Percentiles rank a stretch among this genome's conserved stretches.
phyloP scores from a whole-genome alignment of 2,113 vertebrate genomes.

The Phoenicopterus ruber region DNA sequence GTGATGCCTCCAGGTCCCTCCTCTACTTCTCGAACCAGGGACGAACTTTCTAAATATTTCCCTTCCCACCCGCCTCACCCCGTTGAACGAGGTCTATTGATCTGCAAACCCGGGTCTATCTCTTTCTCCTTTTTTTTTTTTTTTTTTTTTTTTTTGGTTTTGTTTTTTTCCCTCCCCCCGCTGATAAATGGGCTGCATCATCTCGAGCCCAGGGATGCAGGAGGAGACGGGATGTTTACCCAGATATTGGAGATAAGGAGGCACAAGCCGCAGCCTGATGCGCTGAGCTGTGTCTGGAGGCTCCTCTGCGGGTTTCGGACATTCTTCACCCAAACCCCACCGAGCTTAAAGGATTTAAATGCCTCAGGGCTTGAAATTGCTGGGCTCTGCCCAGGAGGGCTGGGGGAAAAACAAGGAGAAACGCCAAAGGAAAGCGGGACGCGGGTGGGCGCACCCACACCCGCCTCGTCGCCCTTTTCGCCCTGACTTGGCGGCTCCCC shows the following conservation, averaged over 20 bases:
- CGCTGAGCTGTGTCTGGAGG: background rate
- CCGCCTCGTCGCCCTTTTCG: too few species aligned
- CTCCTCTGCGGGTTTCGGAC: background rate
- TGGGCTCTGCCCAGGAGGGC: background rate
- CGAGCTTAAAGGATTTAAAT: background rate
- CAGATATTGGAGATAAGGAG: slow-evolving; percentile 12
- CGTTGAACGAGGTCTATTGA: background rate
- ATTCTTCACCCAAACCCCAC: background rate
- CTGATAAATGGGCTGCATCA: background rate
- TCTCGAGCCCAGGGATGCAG: background rate
- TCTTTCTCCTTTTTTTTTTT: too few species aligned
- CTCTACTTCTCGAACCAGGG: background rate
- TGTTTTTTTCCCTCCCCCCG: background rate
- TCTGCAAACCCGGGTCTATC: background rate
- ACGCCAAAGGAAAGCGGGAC: background rate
- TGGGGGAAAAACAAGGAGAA: fast-evolving
- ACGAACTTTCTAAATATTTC: background rate
- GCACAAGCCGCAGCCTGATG: background rate
- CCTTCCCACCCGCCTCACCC: background rate
- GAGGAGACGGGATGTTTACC: slow-evolving; percentile 22
- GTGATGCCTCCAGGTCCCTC: background rate
- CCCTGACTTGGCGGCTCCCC: too few species aligned
- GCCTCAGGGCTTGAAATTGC: background rate
- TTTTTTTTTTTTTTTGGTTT: too few species aligned
- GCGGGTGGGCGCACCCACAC: background rate